Evolutionary conservation across 2,113 vertebrate genomes (phyloP), one percentile per base, ranked within the genome.

Genomic region (Thamnaconus septentrionalis): DNA sequence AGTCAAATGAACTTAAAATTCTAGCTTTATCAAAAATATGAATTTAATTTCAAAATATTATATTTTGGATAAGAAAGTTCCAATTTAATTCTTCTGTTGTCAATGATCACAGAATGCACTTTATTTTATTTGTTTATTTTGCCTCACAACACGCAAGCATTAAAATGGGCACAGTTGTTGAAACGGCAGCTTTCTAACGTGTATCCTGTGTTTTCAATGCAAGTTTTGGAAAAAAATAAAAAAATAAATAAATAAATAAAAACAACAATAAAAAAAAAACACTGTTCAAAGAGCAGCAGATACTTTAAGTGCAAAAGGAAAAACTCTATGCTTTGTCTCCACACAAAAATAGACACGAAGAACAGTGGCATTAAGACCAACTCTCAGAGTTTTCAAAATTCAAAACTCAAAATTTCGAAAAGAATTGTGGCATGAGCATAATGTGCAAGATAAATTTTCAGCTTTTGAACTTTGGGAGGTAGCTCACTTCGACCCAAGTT

Each of bases 61-160:
- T 46, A 46, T 46, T 46, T 46, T 5, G 45, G 8, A 46, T 46
- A 46, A 46, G 45, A 46, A 46, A 46, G 8, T 46, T 46, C 1
- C 45, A 46, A 46, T 46, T 46, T 6, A 46, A 46, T 46, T 6
- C 4, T 55, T 55, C 6, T 55, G 40, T 55, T 55, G 53, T 55
- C 41, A 56, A 56, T 56, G 54, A 11, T 39, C 54, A 56, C 54
- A 56, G 3, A 42, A n/a, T 42, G 53, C 9, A 41, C 40, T 42
- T 6, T 10, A 56, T 56, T 56, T 41, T 46, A 42, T 56, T 42
- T 42, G n/a, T 56, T 56, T 56, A 56, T 56, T 56, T 10, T 41
- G 9, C 40, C 39, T 41, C 51, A 53, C 51, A 41, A 54, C 53
- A 41, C 18, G 18, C 18, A 54, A 41, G 53, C 53, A 51, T 51